Base-by-base conservation (phyloP, 2,113 vertebrate species). In the Misgurnus anguillicaudatus region DNA sequence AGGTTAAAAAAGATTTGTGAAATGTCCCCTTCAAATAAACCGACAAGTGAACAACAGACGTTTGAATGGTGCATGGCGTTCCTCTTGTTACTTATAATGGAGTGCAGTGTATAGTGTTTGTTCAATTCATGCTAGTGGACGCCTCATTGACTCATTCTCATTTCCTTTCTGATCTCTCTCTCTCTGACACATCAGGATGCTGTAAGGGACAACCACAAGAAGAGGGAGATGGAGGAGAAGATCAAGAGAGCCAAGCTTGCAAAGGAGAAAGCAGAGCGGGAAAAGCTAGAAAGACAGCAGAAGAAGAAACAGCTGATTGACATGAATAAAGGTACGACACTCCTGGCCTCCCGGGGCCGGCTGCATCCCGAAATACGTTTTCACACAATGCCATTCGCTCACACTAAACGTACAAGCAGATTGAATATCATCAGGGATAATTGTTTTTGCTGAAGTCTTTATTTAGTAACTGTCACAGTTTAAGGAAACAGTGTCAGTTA, bases 251-350 rank as follows among this genome's bases (percentile, higher is more conserved):
- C 97, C 89, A 98, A 96, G 88, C 78, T 99, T 89, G 97, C 97
- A 10, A 99, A 98, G 92, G 98, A 99, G 87, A 99, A 99, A 89
- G 96, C 96, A 0, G 98, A 99, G 88, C 92, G 94, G 0, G 98
- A 99, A 89, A 98, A 95, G 83, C 88, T 94, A 83, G 97, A 98
- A 86, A 89, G 97, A 9, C 96, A 96, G 91, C 95, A 97, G 91
- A 98, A 98, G 92, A 99, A 98, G 92, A 97, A 98, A 88, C 95
- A 96, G 83, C 89, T 99, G 89, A 98, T 99, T 91, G 97, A 98
- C 90, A 99, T 98, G 92, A 97, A 97, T 92, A 98, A 97, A 98
- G 98, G 97, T 99, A 94, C 64, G 88, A 72, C 72, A 84, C 85
- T 87, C 85, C 69, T 84, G 24, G 6, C 60, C 67, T 57, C 63